Evolutionary conservation across 2,797 vertebrate genomes (phyloP).

Genomic region (Cheirogaleus major): DNA sequence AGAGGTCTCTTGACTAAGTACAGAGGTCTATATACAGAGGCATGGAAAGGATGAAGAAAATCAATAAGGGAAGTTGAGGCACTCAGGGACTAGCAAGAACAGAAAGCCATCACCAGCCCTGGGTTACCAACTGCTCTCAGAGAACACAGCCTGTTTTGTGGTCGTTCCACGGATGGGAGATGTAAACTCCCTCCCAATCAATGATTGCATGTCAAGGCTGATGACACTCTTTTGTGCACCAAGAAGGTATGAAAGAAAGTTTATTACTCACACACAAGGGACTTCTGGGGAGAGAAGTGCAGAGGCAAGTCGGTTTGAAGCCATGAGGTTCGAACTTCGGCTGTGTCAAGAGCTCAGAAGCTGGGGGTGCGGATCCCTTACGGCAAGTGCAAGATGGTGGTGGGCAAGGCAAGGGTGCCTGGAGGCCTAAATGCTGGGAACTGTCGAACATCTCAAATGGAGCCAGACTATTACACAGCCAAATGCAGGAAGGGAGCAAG

Average conservation of each 20-base stretch:
- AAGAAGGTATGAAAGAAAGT: not conserved
- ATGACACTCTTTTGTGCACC: not conserved
- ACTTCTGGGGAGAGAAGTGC: not conserved
- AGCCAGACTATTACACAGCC: not conserved
- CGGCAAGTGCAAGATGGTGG: not conserved
- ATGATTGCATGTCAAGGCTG: not conserved
- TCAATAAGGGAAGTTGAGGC: not conserved
- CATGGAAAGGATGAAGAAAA: not conserved
- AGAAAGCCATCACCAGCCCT: not conserved
- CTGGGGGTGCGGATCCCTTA: not conserved
- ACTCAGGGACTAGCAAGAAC: not conserved
- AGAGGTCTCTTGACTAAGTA: not conserved
- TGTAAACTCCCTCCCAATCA: not conserved
- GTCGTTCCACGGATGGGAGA: too few relatives aligned
- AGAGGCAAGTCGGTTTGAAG: not conserved
- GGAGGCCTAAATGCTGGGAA: not conserved
- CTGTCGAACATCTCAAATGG: not conserved
- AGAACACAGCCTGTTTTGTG: not conserved
- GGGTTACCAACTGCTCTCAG: not conserved
- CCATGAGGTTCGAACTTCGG: not conserved
- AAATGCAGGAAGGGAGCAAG: not conserved
- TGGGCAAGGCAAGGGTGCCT: not conserved
- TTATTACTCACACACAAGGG: not conserved
- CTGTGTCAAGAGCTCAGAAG: not conserved
- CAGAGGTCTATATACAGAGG: not conserved